phyloP scores from a whole-genome alignment of 1,140 invertebrate genomes.

The Bombyx mandarina region DNA sequence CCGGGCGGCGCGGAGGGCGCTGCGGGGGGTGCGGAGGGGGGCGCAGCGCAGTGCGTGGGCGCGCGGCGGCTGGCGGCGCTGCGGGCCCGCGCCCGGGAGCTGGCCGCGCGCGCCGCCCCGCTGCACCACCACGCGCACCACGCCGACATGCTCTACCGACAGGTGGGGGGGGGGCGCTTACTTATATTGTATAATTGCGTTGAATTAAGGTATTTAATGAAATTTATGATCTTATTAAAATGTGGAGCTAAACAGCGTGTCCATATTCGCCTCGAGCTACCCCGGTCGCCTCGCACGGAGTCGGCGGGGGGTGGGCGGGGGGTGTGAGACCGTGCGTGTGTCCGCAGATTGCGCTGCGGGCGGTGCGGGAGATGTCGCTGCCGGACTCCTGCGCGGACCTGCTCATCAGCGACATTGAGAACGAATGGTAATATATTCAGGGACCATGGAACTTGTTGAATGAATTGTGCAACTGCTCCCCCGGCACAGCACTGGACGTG shows the following conservation, averaged over 20 bases:
- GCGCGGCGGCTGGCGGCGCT: slow-evolving; percentile 14
- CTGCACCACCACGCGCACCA: slow-evolving; percentile 83
- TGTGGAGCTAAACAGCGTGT: too few species aligned
- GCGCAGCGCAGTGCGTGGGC: slow-evolving; percentile 78
- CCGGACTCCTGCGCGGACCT: slow-evolving; percentile 92
- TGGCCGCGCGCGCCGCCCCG: slow-evolving; percentile 81
- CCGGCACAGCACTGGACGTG: too few species aligned
- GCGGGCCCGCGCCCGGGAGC: slow-evolving; percentile 86
- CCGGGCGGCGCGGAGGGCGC: background rate
- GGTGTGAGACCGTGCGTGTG: background rate
- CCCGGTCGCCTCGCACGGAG: too few species aligned
- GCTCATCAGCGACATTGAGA: slow-evolving; percentile 73
- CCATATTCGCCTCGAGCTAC: too few species aligned
- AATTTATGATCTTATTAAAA: too few species aligned
- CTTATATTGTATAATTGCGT: background rate
- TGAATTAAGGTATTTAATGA: background rate
- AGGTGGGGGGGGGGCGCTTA: slow-evolving; percentile 58
- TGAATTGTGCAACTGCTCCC: too few species aligned
- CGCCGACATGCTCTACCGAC: slow-evolving; percentile 82
- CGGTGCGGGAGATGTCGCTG: slow-evolving; percentile 94
- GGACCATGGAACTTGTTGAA: background rate
- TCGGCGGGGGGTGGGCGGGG: slow-evolving; percentile 2
- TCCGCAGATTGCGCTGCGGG: slow-evolving; percentile 84
- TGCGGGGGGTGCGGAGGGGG: slow-evolving; percentile 35
- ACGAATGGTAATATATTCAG: slow-evolving; percentile 15